Percentiles rank a stretch among this genome's conserved stretches.
Conservation (phyloP, 2,888 invertebrate species). For the Ectemnius cavifrons region DNA sequence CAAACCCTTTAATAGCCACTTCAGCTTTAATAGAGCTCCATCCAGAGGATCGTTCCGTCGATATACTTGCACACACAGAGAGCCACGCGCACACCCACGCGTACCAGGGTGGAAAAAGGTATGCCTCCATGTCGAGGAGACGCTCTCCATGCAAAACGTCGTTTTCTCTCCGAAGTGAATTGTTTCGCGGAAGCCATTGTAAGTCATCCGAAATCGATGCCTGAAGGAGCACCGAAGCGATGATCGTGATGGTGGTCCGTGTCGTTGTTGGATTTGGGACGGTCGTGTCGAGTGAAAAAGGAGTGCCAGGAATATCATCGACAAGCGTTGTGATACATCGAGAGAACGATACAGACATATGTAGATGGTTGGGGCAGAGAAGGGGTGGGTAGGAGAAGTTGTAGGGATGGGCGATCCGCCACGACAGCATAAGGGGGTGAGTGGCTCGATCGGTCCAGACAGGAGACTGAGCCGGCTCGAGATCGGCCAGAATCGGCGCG, state of each 20-base stretch:
- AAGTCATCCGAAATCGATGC: slow-evolving; percentile 24
- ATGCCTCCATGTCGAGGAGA: no score
- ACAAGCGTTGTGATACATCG: slow-evolving; percentile 17
- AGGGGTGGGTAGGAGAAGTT: slow-evolving; percentile 19
- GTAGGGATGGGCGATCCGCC: slow-evolving; percentile 32
- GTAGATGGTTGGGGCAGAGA: not conserved
- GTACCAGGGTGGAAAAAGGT: no score
- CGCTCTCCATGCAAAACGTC: no score
- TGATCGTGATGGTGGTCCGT: slow-evolving; percentile 27
- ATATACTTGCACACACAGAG: no score
- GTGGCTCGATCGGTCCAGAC: not conserved
- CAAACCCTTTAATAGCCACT: no score
- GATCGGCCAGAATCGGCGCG: not conserved
- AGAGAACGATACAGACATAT: slow-evolving; percentile 6
- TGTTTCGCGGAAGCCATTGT: not conserved
- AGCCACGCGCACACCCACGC: no score
- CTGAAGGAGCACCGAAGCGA: slow-evolving; percentile 17
- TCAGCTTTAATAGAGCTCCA: no score
- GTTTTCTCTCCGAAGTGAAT: not conserved
- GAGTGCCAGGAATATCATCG: slow-evolving; percentile 25
- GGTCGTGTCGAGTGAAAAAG: not conserved
- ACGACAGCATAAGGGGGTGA: slow-evolving; percentile 9
- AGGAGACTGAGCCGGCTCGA: slow-evolving; percentile 1
- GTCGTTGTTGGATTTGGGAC: not conserved
- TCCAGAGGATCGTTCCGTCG: no score